Percentiles rank a stretch among this genome's conserved stretches.
Evolutionary conservation across 2,888 invertebrate species (phyloP).

Genomic region (Apotomis turbidana): DNA sequence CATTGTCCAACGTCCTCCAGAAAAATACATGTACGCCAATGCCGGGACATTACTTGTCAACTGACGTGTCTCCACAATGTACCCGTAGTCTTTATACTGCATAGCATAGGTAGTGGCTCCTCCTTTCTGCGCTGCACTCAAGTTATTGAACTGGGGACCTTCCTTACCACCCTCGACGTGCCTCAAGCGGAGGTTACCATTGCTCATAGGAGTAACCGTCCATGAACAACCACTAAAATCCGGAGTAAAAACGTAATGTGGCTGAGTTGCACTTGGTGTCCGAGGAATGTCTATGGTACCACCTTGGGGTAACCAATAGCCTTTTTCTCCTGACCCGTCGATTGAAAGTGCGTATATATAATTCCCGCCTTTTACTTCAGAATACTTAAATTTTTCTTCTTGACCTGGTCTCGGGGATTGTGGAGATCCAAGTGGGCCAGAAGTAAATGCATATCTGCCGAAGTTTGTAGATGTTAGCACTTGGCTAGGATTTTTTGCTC

Average conservation of each 20-base stretch:
- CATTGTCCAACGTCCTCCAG: conserved; percentile 4
- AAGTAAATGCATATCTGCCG: conserved; percentile 2
- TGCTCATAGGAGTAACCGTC: conserved; percentile 19
- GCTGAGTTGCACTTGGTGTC: background rate
- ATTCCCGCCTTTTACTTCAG: conserved; percentile 21
- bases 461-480: background rate
- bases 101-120: conserved; percentile 14
- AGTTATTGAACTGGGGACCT: conserved; percentile 14
- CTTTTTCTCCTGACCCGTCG: conserved; percentile 8
- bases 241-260: conserved; percentile 20
- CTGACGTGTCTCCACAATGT: background rate
- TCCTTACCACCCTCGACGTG: conserved; percentile 27
- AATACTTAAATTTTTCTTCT: background rate
- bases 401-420: background rate
- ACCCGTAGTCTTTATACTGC: conserved; percentile 30
- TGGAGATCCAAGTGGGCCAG: conserved; percentile 7
- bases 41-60: conserved; percentile 1
- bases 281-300: conserved; percentile 21
- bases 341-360: conserved; percentile 12
- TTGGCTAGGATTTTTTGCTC: background rate
- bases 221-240: conserved; percentile 29
- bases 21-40: conserved; percentile 7
- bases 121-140: background rate
- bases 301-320: conserved; percentile 26
- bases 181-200: conserved; percentile 6